These are phyloP conservation scores for Sebastes kiyomatsui DNA, from an alignment of 2,797 vertebrate genomes.

Conservation along the genomic window DNA sequence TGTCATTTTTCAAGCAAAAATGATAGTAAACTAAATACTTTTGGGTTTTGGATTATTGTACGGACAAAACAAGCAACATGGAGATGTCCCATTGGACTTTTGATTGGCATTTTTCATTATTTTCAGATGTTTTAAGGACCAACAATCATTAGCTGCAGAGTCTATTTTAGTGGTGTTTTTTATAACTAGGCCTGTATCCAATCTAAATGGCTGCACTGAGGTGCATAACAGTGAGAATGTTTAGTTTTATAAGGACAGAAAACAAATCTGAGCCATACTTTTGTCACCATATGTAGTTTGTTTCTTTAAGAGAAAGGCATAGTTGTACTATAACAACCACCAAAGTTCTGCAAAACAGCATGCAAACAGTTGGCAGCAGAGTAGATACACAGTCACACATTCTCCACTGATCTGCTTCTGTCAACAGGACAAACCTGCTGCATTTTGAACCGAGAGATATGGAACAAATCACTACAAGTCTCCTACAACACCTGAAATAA, in stretches of 20 bases:
- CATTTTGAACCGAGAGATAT: slow-evolving; percentile 4
- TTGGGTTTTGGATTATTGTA: not conserved
- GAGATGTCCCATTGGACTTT: not conserved
- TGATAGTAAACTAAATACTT: not conserved
- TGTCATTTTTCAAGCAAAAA: not conserved
- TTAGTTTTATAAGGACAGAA: not conserved
- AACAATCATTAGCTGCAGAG: not conserved
- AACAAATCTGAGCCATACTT: not conserved
- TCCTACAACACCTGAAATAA: slow-evolving; percentile 5
- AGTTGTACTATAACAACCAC: not conserved
- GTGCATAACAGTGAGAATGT: not conserved
- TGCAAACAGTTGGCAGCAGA: slow-evolving; percentile 13
- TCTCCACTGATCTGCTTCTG: slow-evolving; percentile 9
- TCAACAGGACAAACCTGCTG: slow-evolving; percentile 22
- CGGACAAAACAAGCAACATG: not conserved
- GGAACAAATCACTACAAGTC: slow-evolving; percentile 35
- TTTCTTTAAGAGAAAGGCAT: not conserved
- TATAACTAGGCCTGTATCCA: not conserved
- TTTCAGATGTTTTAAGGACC: not conserved
- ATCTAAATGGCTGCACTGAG: not conserved
- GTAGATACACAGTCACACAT: not conserved
- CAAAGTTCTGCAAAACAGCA: slow-evolving; percentile 28
- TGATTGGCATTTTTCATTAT: not conserved
- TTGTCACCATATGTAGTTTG: not conserved
- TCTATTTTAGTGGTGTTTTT: not conserved